Conservation (phyloP, 2,888 invertebrate genomes). For the Hirtodrosophila confusa region DNA sequence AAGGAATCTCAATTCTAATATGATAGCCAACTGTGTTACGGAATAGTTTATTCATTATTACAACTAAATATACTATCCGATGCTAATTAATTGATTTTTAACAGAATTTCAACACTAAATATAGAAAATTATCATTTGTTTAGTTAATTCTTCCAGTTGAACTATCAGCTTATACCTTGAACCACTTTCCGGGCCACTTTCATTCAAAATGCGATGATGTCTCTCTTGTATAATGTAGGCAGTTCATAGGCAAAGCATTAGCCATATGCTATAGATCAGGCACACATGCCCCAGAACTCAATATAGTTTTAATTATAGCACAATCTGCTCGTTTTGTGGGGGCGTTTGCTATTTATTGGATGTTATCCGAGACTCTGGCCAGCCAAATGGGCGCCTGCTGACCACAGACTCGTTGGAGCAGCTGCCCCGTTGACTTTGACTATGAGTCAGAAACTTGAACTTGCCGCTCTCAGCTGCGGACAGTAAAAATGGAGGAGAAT, state of each 20-base stretch:
- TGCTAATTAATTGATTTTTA: no score
- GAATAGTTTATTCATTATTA: no score
- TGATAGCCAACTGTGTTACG: no score
- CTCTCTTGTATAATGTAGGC: not conserved
- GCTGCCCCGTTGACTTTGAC: slow-evolving; percentile 37
- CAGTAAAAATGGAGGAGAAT: slow-evolving; percentile 37
- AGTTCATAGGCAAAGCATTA: slow-evolving; percentile 31
- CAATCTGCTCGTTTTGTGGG: slow-evolving; percentile 14
- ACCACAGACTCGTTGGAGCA: slow-evolving; percentile 42
- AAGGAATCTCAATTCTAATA: no score
- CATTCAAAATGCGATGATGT: not conserved
- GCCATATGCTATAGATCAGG: slow-evolving; percentile 69
- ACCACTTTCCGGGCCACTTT: no score
- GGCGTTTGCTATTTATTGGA: slow-evolving; percentile 61
- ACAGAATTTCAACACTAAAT: no score
- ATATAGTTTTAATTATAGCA: slow-evolving; percentile 70
- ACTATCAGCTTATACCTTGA: not conserved
- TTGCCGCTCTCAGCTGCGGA: slow-evolving; percentile 34
- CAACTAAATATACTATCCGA: no score
- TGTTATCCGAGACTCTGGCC: slow-evolving; percentile 62
- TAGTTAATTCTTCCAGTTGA: no score
- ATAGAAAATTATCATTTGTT: no score
- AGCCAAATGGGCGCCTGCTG: slow-evolving; percentile 55
- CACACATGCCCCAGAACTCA: slow-evolving; percentile 49
- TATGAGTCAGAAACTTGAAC: slow-evolving; percentile 77